A percentile compares a stretch with the other conserved stretches of the same genome.
phyloP scores from a whole-genome alignment of 2,797 vertebrate species.

The Pangasius sanitwongsei region DNA sequence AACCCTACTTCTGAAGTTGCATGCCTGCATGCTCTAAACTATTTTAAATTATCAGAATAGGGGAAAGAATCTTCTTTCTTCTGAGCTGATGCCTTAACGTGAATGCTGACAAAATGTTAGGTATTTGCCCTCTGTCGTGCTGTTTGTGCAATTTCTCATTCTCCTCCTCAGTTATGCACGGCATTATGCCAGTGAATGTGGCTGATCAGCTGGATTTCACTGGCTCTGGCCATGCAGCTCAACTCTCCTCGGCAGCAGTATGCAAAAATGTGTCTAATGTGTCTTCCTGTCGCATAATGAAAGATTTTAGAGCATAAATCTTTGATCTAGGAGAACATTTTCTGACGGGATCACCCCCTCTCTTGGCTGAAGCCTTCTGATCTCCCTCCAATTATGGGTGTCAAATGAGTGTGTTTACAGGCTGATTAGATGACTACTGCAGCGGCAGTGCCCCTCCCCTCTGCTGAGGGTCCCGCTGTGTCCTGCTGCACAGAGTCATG shows the following conservation, averaged over 20 bases:
- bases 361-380: conserved; percentile 75
- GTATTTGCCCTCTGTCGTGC: conserved; percentile 49
- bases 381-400: conserved; percentile 83
- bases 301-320: conserved; percentile 80
- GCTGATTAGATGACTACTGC: conserved; percentile 82
- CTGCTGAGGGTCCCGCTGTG: conserved; percentile 64
- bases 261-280: conserved; percentile 74
- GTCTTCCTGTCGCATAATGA: conserved; percentile 82
- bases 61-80: conserved; percentile 4
- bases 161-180: conserved; percentile 51
- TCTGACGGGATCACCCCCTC: conserved; percentile 78
- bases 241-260: conserved; percentile 68
- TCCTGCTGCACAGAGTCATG: conserved; percentile 53
- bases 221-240: conserved; percentile 70
- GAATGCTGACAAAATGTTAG: conserved; percentile 64
- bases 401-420: conserved; percentile 86
- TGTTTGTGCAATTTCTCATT: conserved; percentile 57
- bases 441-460: conserved; percentile 73
- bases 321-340: conserved; percentile 82
- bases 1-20: conserved; percentile 62
- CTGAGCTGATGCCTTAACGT: conserved; percentile 51
- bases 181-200: conserved; percentile 62
- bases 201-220: conserved; percentile 62
- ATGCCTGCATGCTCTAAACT: conserved; percentile 20
- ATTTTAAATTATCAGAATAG: background rate